Evolutionary conservation across 2,888 invertebrate species (phyloP), one percentile per base, ranked within the genome.

Genomic region (Zygothrica quintamaculata): DNA sequence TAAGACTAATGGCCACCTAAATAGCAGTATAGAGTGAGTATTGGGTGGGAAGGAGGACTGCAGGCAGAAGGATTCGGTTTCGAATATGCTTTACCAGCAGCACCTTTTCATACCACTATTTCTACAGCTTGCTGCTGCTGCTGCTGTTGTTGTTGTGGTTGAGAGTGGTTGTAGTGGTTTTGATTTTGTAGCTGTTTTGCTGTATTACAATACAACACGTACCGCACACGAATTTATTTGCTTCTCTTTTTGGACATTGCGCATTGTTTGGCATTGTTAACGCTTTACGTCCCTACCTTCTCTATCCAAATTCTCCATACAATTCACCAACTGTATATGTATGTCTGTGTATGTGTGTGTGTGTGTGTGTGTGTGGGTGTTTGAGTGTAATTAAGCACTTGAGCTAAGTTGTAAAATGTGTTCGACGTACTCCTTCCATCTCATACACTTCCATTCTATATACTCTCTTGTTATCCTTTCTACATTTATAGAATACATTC

Each of bases 1-100:
- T 81, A 88, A 66, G 87, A 82, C 88, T 88, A 88, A 82, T 82
- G 81, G 84, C 88, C 84, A 88, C 64, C 80, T 86, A 82, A 78
- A 61, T 56, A 42, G 72, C 22, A 22, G 15, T 3, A 16, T 25
- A 42, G n/a, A 9, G 5, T 29, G 7, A 9, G 29, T n/a, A 29
- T 7, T 29, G 11, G 25, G 9, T 31, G 16, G 9, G 29, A 12
- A 12, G 16, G 25, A n/a, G 37, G 33, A 9, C 9, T 29, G 29
- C 7, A 5, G 1, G 1, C n/a, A 1, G 29, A n/a, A 29, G 29
- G 4, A 1, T n/a, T 29, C 9, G n/a, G n/a, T n/a, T n/a, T n/a
- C n/a, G n/a, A n/a, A n/a, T n/a, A n/a, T n/a, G n/a, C n/a, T n/a
- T n/a, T n/a, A n/a, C n/a, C n/a, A n/a, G n/a, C 29, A 29, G 7